Conservation (phyloP, 2,888 invertebrate species). For the Pristionchus exspectatus region DNA sequence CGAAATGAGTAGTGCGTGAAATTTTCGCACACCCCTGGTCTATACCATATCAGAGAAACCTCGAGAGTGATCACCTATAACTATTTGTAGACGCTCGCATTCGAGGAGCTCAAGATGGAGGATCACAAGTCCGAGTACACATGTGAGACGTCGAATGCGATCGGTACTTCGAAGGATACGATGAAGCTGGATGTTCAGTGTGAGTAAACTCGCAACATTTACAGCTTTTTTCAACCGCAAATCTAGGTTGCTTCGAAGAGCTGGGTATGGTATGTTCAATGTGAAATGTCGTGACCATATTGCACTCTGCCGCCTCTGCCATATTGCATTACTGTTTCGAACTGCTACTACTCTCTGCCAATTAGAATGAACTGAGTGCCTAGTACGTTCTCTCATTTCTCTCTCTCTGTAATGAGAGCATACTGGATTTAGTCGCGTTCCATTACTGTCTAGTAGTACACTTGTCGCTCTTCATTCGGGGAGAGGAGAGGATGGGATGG, state of each 20-base stretch:
- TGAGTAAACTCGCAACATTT: constrained; percentile 64
- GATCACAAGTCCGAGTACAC: constrained; percentile 70
- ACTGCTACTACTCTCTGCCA: not conserved
- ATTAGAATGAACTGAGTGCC: not conserved
- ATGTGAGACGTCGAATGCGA: constrained; percentile 72
- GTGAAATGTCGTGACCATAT: not conserved
- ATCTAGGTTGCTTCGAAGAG: no score
- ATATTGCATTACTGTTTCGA: not conserved
- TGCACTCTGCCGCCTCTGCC: no score
- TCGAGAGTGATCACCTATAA: no score
- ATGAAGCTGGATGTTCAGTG: constrained; percentile 72
- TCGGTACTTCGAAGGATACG: constrained; percentile 68
- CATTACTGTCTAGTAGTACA: constrained; percentile 29
- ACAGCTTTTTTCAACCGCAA: no score
- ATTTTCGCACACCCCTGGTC: no score
- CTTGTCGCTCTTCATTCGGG: constrained; percentile 13
- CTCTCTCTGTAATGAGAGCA: not conserved
- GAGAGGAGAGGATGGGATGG: not conserved
- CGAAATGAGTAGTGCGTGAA: no score
- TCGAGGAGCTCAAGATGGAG: constrained; percentile 73
- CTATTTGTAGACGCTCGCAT: constrained; percentile 72
- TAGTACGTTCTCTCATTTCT: not conserved
- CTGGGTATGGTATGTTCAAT: no score
- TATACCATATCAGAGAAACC: no score
- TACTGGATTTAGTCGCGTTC: constrained; percentile 1